Conservation (phyloP, 2,113 vertebrate genomes). For the Epinephelus lanceolatus region DNA sequence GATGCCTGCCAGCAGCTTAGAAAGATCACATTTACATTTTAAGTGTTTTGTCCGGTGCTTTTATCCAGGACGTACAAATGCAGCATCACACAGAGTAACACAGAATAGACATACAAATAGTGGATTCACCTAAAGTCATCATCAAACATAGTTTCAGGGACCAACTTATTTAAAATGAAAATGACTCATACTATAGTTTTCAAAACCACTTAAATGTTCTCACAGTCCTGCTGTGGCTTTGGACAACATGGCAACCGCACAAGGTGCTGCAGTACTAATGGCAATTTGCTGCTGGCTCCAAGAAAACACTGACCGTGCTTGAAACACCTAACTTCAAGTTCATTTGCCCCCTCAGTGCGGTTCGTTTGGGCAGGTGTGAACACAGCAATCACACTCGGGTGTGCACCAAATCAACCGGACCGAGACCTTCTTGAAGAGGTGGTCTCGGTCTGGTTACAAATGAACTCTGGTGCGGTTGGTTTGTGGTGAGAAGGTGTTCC, state of each 20-base stretch:
- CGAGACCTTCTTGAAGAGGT: no score
- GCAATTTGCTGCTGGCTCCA: not conserved
- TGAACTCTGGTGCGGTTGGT: no score
- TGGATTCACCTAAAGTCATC: not conserved
- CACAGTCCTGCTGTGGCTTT: not conserved
- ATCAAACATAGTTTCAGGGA: not conserved
- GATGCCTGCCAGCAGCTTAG: conserved; percentile 42
- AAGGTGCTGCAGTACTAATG: not conserved
- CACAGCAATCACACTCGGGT: no score
- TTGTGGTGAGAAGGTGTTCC: no score
- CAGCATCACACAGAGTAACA: conserved; percentile 3
- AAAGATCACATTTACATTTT: conserved; percentile 70
- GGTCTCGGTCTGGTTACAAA: no score
- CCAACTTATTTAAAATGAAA: not conserved
- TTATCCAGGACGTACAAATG: conserved; percentile 31
- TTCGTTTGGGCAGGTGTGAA: no score
- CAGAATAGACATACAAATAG: not conserved
- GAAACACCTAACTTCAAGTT: not conserved
- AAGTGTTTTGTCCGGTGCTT: conserved; percentile 38
- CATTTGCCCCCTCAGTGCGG: no score
- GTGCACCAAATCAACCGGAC: no score
- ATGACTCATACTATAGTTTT: not conserved
- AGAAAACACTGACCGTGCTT: not conserved
- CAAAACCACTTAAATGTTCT: not conserved
- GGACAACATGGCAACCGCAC: not conserved